phyloP scores from a whole-genome alignment of 2,113 vertebrate species.

The Nycticryphes semicollaris region DNA sequence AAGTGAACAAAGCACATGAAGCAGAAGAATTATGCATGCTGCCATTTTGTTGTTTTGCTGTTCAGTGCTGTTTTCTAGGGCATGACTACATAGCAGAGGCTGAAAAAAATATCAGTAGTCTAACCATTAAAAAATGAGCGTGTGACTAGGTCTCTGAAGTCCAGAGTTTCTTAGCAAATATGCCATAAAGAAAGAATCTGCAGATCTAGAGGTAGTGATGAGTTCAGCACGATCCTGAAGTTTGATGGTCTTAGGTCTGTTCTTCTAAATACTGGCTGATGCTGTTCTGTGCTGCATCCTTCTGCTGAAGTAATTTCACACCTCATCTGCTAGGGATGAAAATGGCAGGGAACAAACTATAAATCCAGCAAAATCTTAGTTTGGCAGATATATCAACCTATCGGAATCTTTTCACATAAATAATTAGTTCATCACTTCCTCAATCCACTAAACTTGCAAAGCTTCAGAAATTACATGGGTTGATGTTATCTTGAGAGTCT shows the following conservation, averaged over 20 bases:
- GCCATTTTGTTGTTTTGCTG: background rate
- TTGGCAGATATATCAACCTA: constrained; percentile 29
- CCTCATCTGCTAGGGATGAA: constrained; percentile 61
- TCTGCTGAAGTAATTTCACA: constrained; percentile 63
- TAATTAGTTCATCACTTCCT: constrained; percentile 49
- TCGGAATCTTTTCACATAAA: constrained; percentile 6
- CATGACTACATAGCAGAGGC: background rate
- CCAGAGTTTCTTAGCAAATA: background rate
- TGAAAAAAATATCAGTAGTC: background rate
- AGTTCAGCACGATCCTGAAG: background rate
- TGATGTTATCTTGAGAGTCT: background rate
- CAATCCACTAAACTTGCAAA: background rate
- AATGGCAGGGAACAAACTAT: constrained; percentile 59
- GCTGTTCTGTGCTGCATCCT: constrained; percentile 8
- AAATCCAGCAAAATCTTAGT: constrained; percentile 36
- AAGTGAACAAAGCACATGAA: background rate
- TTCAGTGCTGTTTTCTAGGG: background rate
- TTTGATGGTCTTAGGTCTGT: background rate
- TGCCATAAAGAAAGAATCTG: background rate
- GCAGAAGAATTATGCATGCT: background rate
- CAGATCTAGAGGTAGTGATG: background rate
- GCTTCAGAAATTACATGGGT: background rate
- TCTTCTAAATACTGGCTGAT: background rate
- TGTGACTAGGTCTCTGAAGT: background rate
- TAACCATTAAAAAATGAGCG: background rate